Evolutionary conservation across 1,140 invertebrate genomes (phyloP), one percentile per base, ranked within the genome.

Genomic region (Trissolcus basalis): DNA sequence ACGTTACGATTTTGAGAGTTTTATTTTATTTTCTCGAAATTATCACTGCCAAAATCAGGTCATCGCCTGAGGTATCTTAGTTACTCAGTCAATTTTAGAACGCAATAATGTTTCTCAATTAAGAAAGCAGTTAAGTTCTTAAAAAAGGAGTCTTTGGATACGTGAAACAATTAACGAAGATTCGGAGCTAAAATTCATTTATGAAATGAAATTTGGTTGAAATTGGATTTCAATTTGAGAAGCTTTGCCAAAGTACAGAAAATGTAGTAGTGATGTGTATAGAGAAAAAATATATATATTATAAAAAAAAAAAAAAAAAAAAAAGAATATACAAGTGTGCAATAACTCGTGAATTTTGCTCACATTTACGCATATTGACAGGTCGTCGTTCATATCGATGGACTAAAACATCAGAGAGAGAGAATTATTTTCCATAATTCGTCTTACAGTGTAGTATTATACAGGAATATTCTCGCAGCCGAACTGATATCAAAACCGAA

Each of bases 291-390:
- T n/a, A n/a, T n/a, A n/a, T n/a, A n/a, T n/a, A n/a, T n/a, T n/a
- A n/a, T n/a, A n/a, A n/a, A n/a, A n/a, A 39, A 39, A 39, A n/a
- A 39, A 39, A 39, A 9, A 39, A 11, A 39, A 39, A 9, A 39
- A 39, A 39, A 27, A 27, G 6, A 27, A 27, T 1, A 63, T n/a
- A 56, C 50, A 61, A 71, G 51, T 71, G 69, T 61, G 69, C 69
- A 58, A 53, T 61, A 64, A 72, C 53, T 64, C 59, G 69, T 72
- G 69, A 64, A 65, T 65, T 60, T 54, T 72, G 53, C 47, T 65
- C 69, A 72, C 59, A 65, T 58, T 65, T 47, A 72, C 60, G 60
- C 35, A 54, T 72, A 72, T 65, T 72, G 69, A 72, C 69, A 72
- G 32, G 69, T 65, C 69, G 55, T 72, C 60, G 27, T 63, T 64